Conservation (phyloP, 2,797 vertebrate genomes). For the Eurystomus glaucurus region DNA sequence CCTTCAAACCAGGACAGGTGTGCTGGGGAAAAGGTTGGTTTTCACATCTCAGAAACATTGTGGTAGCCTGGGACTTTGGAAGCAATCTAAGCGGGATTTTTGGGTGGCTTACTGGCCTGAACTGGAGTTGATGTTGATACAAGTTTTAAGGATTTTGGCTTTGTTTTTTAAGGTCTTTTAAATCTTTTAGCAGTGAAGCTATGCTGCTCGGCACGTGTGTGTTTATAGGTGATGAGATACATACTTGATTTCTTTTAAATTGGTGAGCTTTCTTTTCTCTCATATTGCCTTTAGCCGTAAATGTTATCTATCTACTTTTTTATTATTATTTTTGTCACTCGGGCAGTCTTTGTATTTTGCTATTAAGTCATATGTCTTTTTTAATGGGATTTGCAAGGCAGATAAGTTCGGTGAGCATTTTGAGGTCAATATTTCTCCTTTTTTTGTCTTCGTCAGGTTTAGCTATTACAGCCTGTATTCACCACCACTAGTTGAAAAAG, state of each 20-base stretch:
- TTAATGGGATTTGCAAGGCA: not conserved
- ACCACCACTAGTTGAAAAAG: not conserved
- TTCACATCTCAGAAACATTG: accelerated
- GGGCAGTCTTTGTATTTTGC: not conserved
- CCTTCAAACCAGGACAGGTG: too few species aligned
- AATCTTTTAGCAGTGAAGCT: not conserved
- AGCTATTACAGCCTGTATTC: not conserved
- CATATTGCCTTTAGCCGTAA: not conserved
- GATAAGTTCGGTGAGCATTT: not conserved
- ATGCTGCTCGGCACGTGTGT: not conserved
- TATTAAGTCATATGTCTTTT: not conserved
- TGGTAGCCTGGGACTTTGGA: not conserved
- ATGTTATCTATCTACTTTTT: not conserved
- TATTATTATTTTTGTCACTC: not conserved
- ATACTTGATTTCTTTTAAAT: not conserved
- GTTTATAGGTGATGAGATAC: not conserved
- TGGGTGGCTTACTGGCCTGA: not conserved
- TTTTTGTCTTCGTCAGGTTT: not conserved
- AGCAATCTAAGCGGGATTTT: not conserved
- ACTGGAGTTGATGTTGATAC: not conserved
- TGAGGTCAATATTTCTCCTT: not conserved
- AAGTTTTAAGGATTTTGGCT: not conserved
- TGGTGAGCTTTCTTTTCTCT: not conserved
- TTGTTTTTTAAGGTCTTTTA: not conserved
- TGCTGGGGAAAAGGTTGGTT: not conserved